phyloP scores from a whole-genome alignment of 2,113 vertebrate species.

The Trogon melanurus region DNA sequence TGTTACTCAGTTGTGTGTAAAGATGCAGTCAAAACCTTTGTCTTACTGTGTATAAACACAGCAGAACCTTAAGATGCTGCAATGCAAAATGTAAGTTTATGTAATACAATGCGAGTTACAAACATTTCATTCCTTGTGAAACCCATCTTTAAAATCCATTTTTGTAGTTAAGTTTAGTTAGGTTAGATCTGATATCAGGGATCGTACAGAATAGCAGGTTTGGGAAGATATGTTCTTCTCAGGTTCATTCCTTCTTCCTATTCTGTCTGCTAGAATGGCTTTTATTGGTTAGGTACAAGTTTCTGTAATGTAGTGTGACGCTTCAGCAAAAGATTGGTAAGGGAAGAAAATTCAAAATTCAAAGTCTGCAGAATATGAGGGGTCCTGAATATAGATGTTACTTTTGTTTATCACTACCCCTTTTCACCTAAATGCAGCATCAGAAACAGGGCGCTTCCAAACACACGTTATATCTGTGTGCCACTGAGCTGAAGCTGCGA shows the following conservation, averaged over 20 bases:
- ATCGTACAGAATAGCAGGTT: not conserved
- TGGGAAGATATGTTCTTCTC: not conserved
- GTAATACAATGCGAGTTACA: not conserved
- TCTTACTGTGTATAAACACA: not conserved
- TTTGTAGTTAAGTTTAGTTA: not conserved
- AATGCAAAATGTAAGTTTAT: not conserved
- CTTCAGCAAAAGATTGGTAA: not conserved
- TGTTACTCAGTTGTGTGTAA: not conserved
- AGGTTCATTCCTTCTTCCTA: not conserved
- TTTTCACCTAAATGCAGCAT: not conserved
- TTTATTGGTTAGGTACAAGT: not conserved
- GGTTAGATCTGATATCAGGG: not conserved
- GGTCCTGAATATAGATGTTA: not conserved
- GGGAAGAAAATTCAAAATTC: not conserved
- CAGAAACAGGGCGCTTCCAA: not conserved
- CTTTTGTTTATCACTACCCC: not conserved
- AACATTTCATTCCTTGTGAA: not conserved
- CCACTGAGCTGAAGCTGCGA: not conserved
- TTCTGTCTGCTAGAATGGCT: not conserved
- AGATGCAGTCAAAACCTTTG: not conserved
- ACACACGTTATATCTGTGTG: not conserved
- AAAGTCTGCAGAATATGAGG: not conserved
- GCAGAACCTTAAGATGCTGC: not conserved
- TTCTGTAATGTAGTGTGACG: not conserved
- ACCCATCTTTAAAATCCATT: not conserved